Conservation (phyloP, 2,888 invertebrate species). For the Drosophila demipolita region DNA sequence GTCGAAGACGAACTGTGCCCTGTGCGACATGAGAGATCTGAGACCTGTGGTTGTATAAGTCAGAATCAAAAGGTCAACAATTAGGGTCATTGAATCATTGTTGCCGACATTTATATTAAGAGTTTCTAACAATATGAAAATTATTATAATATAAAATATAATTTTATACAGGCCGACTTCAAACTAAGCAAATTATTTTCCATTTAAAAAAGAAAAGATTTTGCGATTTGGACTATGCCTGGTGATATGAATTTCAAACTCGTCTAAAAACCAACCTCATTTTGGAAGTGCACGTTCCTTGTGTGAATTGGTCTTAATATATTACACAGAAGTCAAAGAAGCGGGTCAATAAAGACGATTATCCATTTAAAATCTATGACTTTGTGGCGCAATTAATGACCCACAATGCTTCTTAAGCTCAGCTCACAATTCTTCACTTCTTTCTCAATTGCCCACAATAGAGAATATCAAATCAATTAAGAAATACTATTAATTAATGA, state of each 20-base stretch:
- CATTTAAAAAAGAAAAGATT: background rate
- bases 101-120: too few species aligned
- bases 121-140: background rate
- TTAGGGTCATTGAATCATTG: background rate
- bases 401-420: constrained; percentile 43
- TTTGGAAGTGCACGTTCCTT: background rate
- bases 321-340: constrained; percentile 56
- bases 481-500: constrained; percentile 54
- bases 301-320: constrained; percentile 47
- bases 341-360: constrained; percentile 70
- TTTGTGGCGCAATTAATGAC: constrained; percentile 59
- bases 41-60: constrained; percentile 84
- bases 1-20: constrained; percentile 88
- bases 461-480: constrained; percentile 66
- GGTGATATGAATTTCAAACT: constrained; percentile 21
- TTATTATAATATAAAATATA: background rate
- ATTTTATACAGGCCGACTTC: background rate
- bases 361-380: constrained; percentile 70
- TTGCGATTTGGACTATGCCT: background rate
- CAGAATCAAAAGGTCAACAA: background rate
- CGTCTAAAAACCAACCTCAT: constrained; percentile 33
- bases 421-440: constrained; percentile 18
- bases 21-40: constrained; percentile 83
- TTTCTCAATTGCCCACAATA: constrained; percentile 60
- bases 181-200: background rate